Base-by-base conservation (phyloP, 2,113 vertebrate species). In the Aegithalos caudatus region DNA sequence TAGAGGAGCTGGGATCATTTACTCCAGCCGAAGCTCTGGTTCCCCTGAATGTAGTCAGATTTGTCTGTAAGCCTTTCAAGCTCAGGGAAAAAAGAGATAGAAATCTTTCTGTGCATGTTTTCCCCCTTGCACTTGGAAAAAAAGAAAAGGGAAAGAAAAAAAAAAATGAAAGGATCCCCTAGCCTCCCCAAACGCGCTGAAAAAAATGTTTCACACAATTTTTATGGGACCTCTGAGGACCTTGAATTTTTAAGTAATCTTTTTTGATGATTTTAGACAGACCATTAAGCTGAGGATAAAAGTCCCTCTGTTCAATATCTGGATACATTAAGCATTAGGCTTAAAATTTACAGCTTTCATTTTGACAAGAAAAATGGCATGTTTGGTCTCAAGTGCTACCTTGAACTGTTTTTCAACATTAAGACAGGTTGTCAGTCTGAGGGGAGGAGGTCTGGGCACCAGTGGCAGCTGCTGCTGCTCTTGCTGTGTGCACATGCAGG, bases 311-410 rank as follows among this genome's bases (percentile, higher is more conserved):
- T 98, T 98, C 97, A 97, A 97, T 98, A 98, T 98, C 97, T 98
- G 96, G 97, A 97, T 98, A 98, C 97, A 98, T 98, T 98, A 98
- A 98, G 96, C 96, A 97, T 98, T 98, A 97, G 91, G 95, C 95
- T 98, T 97, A 96, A 98, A 97, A 98, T 98, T 98, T 98, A 98
- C 95, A 97, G 97, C 97, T 97, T 97, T 97, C 97, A 95, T 97
- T 98, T 98, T 98, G 98, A 98, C 98, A 98, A 97, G 97, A 97
- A 97, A 98, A 98, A 98, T 97, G 97, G 96, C 97, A 98, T 78
- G 56, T 97, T 98, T 97, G 97, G 96, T 97, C 97, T 97, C 95
- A 53, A 97, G 97, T 91, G 97, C 96, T 97, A 97, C 97, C 96
- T 97, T 96, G 96, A 97, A 97, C 97, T 97, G 97, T 98, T 97